Percentiles rank a stretch among this genome's conserved stretches.
phyloP scores from a whole-genome alignment of 1,140 invertebrate species.

The Diorhabda carinulata region DNA sequence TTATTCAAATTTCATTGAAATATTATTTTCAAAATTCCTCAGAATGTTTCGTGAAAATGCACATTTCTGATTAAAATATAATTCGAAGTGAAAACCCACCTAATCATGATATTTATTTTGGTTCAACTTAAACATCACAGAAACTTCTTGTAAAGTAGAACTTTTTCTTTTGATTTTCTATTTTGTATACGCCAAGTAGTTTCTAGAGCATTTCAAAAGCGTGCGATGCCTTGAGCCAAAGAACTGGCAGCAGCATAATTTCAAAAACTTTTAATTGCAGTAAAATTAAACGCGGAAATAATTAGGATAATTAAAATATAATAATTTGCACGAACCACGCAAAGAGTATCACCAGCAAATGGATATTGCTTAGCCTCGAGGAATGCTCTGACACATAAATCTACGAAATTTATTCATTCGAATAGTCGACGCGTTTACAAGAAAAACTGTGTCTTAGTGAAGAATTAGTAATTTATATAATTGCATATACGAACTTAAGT shows the following conservation, averaged over 20 bases:
- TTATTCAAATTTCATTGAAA: no score
- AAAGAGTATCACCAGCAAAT: slow-evolving; percentile 6
- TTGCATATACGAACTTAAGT: background rate
- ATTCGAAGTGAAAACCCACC: no score
- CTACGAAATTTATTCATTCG: no score
- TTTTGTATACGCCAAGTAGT: background rate
- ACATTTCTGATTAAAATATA: no score
- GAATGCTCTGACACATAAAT: no score
- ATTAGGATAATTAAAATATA: slow-evolving; percentile 16
- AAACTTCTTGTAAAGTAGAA: no score
- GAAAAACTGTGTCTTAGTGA: background rate
- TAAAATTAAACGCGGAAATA: slow-evolving; percentile 17
- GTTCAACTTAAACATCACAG: no score
- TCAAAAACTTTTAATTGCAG: slow-evolving; percentile 11
- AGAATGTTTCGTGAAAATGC: no score
- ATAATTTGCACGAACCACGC: slow-evolving; percentile 11
- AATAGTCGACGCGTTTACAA: background rate
- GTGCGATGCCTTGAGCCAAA: background rate
- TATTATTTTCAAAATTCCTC: no score
- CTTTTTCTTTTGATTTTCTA: background rate
- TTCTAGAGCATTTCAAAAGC: background rate
- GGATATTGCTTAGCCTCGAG: slow-evolving; percentile 1
- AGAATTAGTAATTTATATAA: background rate
- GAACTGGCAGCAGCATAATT: slow-evolving; percentile 10
- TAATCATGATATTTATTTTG: no score